phyloP scores from a whole-genome alignment of 1,140 invertebrate genomes.

The Lordiphosa clarofinis region DNA sequence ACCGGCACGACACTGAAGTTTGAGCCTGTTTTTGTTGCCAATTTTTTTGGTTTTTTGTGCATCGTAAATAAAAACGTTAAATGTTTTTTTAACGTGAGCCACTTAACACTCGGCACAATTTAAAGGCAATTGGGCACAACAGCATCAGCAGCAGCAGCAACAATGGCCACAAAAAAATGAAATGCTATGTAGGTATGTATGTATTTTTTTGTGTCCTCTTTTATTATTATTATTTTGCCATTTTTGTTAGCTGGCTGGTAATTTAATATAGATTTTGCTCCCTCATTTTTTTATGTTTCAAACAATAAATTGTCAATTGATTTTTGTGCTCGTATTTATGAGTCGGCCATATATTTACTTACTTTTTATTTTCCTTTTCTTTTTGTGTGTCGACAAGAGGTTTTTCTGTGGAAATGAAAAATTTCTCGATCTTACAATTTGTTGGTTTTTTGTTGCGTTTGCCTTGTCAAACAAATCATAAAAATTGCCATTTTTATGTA shows the following conservation, averaged over 20 bases:
- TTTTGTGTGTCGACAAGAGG: slow-evolving; percentile 15
- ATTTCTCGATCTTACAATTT: slow-evolving; percentile 23
- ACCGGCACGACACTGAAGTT: slow-evolving; percentile 4
- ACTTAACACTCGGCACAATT: slow-evolving; percentile 75
- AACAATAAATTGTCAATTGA: slow-evolving; percentile 76
- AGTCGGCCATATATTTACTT: slow-evolving; percentile 43
- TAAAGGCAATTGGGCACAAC: slow-evolving; percentile 73
- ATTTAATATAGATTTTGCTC: slow-evolving; percentile 69
- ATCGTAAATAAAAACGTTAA: slow-evolving; percentile 77
- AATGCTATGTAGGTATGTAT: not conserved
- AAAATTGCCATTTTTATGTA: slow-evolving; percentile 48
- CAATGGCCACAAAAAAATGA: slow-evolving; percentile 50
- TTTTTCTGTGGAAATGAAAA: slow-evolving; percentile 42
- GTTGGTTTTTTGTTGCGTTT: slow-evolving; percentile 12
- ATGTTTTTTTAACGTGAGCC: slow-evolving; percentile 75
- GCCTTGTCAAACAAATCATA: slow-evolving; percentile 69
- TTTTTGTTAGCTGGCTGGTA: slow-evolving; percentile 61
- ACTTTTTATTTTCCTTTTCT: slow-evolving; percentile 28
- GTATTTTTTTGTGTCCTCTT: slow-evolving; percentile 1
- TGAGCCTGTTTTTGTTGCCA: slow-evolving; percentile 13
- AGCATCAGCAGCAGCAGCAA: slow-evolving; percentile 35
- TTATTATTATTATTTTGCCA: slow-evolving; percentile 71
- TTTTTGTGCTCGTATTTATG: slow-evolving; percentile 72
- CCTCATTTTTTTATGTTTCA: slow-evolving; percentile 55
- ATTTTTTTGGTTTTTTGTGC: slow-evolving; percentile 31